Base-by-base conservation (phyloP, 2,888 invertebrate genomes). In the Volucella inflata region DNA sequence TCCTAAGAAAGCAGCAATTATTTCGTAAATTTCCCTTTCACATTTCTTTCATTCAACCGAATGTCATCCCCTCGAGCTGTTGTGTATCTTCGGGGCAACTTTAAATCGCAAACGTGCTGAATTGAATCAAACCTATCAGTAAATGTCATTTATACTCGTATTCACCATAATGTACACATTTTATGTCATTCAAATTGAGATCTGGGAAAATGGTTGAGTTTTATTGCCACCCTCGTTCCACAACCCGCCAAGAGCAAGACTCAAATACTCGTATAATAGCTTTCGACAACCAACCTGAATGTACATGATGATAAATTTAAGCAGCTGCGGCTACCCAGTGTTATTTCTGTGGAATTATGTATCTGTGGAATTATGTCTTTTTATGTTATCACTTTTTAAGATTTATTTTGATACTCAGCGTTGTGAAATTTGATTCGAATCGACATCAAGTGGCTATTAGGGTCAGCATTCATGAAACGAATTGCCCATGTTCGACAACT, bases 101-200 rank as follows among this genome's bases (percentile, higher is more conserved):
- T 30, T 6, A 30, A 6, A 4, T 0, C 46, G 30, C 64, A 46
- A 55, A 53, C 38, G 64, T 46, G 62, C 38, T 36, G 42, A 46
- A 64, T 46, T 30, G 30, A 30, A 30, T 30, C 30, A 6, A 30
- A 30, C 44, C 64, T 64, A 62, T 55, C 53, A 53, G 67, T 55
- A 67, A 67, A 67, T 46, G 62, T 64, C 64, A 74, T 64, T 74
- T 46, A 64, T 51, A 53, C 46, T 50, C 55, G 30, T 4, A 30
- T 53, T 53, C 46, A 62, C 46, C 74, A 64, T 64, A 64, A 53
- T 64, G 62, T 64, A 46, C 62, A 74, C 53, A 74, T 64, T 64
- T 64, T 64, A 55, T 74, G 64, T 55, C 64, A 53, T 53, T 46
- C 62, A 68, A 62, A 36, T 46, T 53, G 40, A 46, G 44, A 51